phyloP scores from a whole-genome alignment of 2,113 vertebrate species.

The Mystacornis crossleyi region DNA sequence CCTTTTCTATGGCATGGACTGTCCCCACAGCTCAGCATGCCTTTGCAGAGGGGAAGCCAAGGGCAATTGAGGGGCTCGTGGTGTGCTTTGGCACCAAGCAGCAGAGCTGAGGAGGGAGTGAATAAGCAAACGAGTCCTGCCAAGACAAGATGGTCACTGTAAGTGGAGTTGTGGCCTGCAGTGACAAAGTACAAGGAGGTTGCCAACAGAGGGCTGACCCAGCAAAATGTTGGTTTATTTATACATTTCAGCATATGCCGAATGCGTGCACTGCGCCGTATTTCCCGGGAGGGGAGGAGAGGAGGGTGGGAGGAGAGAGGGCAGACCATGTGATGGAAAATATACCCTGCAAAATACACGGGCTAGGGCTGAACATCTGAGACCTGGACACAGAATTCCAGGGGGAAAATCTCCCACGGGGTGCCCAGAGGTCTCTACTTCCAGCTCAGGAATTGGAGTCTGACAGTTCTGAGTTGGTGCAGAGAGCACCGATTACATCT shows the following conservation, averaged over 20 bases:
- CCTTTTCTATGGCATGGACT: neutral
- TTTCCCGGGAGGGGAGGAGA: neutral
- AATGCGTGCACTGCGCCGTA: neutral
- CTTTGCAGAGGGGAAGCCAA: neutral
- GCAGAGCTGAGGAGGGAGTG: neutral
- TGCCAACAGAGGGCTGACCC: slow-evolving; percentile 34
- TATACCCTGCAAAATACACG: neutral
- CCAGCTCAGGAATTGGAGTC: accelerated
- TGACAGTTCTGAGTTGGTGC: neutral
- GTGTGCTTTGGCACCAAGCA: slow-evolving; percentile 18
- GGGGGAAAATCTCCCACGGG: neutral
- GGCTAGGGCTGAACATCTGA: neutral
- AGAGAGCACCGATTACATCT: neutral
- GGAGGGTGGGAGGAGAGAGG: neutral
- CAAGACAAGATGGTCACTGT: slow-evolving; percentile 41
- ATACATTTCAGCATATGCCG: neutral
- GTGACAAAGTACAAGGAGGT: neutral
- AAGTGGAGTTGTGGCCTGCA: slow-evolving; percentile 24
- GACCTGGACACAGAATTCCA: neutral
- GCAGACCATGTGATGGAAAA: neutral
- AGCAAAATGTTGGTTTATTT: slow-evolving; percentile 53
- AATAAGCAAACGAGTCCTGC: neutral
- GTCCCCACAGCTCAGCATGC: neutral
- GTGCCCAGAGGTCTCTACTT: neutral
- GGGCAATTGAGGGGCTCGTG: neutral